These are phyloP conservation scores for Thymallus thymallus DNA, from an alignment of 2,113 vertebrate genomes.

Conservation along the genomic window DNA sequence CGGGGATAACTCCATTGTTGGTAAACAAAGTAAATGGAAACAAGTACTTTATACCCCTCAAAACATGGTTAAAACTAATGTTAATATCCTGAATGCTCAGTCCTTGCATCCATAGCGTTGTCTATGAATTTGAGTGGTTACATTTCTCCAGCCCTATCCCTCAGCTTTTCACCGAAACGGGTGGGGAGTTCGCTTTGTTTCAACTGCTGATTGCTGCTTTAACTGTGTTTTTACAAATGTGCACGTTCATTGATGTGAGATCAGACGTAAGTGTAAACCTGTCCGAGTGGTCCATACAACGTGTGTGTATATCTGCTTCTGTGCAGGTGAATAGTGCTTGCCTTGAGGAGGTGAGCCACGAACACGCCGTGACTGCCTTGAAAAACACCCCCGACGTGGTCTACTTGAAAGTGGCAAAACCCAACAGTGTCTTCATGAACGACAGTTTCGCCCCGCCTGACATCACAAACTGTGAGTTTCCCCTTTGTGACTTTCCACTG, in stretches of 20 bases:
- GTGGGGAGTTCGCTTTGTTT: no score
- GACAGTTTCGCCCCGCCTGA: conserved; percentile 90
- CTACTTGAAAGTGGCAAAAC: conserved; percentile 95
- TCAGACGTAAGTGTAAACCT: conserved; percentile 18
- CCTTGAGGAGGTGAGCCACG: conserved; percentile 97
- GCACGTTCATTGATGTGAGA: no score
- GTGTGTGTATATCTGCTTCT: not conserved
- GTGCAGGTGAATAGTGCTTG: conserved; percentile 89
- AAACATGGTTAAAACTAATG: no score
- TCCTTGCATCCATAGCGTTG: no score
- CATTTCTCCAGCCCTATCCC: no score
- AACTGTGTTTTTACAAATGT: not conserved
- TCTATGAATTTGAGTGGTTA: no score
- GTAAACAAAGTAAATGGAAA: no score
- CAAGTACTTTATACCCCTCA: no score
- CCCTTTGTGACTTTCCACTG: not conserved
- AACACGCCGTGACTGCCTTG: conserved; percentile 97
- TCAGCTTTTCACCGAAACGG: no score
- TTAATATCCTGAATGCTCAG: no score
- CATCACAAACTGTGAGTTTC: conserved; percentile 90
- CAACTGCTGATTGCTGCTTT: no score
- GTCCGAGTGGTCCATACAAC: not conserved
- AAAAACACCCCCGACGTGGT: conserved; percentile 98
- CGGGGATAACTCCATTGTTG: no score
- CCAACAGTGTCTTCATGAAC: conserved; percentile 94